Conservation (phyloP, 2,113 vertebrate species). For the Ia io region DNA sequence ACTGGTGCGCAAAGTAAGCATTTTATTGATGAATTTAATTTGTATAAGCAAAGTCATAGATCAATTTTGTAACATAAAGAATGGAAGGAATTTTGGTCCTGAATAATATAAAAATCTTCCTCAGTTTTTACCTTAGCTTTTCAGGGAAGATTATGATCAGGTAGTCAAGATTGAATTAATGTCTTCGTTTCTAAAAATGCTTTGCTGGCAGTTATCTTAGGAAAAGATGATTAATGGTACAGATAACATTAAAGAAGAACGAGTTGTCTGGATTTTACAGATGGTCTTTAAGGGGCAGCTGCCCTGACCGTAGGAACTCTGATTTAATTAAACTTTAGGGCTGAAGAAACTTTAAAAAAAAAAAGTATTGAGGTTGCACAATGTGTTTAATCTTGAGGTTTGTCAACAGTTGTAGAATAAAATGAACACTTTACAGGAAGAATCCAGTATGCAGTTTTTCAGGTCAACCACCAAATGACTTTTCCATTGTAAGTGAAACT, state of each 20-base stretch:
- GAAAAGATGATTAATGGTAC: constrained; percentile 31
- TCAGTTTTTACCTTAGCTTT: not conserved
- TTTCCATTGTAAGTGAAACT: constrained; percentile 59
- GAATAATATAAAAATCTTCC: not conserved
- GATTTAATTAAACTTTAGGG: constrained; percentile 57
- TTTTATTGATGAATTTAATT: constrained; percentile 3
- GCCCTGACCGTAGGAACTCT: constrained; percentile 6
- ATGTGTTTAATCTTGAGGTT: constrained; percentile 52
- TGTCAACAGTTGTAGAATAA: constrained; percentile 53
- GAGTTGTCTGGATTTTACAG: not conserved
- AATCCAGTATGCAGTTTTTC: constrained; percentile 6
- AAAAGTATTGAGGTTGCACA: constrained; percentile 23
- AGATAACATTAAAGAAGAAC: constrained; percentile 23
- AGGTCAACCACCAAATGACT: constrained; percentile 38
- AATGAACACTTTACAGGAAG: constrained; percentile 22
- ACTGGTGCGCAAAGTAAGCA: not conserved
- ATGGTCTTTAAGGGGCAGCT: not conserved
- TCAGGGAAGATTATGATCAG: not conserved
- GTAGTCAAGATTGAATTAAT: not conserved
- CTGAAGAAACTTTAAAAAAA: not conserved
- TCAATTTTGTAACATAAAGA: not conserved
- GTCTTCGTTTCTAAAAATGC: constrained; percentile 24
- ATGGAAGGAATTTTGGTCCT: not conserved
- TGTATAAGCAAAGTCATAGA: not conserved
- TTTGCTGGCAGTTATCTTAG: constrained; percentile 26